A percentile compares a stretch with the other conserved stretches of the same genome.
Conservation (phyloP, 1,140 invertebrate genomes). For the Bombyx mori region DNA sequence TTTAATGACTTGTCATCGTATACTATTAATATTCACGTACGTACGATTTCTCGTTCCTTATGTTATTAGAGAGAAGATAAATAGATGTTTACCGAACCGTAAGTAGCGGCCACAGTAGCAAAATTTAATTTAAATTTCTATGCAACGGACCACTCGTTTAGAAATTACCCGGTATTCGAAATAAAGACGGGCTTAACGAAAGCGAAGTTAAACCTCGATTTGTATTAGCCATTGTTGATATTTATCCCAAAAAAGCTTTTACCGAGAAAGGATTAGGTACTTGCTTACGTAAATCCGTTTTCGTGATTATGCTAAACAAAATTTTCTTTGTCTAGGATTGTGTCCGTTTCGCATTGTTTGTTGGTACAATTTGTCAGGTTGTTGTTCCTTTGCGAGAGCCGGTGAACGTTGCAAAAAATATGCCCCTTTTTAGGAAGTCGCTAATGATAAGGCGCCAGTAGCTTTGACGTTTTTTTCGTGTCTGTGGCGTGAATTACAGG, state of each 20-base stretch:
- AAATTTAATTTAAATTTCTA: too few species aligned
- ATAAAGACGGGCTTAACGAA: too few species aligned
- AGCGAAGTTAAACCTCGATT: too few species aligned
- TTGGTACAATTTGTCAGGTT: slow-evolving; percentile 63
- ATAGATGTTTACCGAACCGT: too few species aligned
- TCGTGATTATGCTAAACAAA: slow-evolving; percentile 16
- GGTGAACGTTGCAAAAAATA: slow-evolving; percentile 46
- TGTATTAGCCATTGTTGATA: too few species aligned
- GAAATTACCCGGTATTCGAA: too few species aligned
- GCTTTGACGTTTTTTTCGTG: slow-evolving; percentile 41
- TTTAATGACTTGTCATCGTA: slow-evolving; percentile 9
- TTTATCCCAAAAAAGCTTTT: not conserved
- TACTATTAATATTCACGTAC: too few species aligned
- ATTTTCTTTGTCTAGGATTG: slow-evolving; percentile 23
- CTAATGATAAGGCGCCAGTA: slow-evolving; percentile 66
- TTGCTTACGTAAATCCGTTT: slow-evolving; percentile 21
- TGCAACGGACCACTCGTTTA: too few species aligned
- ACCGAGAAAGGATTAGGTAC: not conserved
- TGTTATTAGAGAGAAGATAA: too few species aligned
- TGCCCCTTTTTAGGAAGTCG: slow-evolving; percentile 53
- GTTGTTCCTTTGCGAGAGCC: slow-evolving; percentile 52
- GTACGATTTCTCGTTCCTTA: too few species aligned
- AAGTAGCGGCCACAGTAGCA: too few species aligned
- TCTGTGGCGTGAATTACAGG: slow-evolving; percentile 35
- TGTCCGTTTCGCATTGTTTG: slow-evolving; percentile 38